These are phyloP conservation scores for Drosophila mojavensis DNA, from an alignment of 1,140 invertebrate genomes.

Conservation along the genomic window DNA sequence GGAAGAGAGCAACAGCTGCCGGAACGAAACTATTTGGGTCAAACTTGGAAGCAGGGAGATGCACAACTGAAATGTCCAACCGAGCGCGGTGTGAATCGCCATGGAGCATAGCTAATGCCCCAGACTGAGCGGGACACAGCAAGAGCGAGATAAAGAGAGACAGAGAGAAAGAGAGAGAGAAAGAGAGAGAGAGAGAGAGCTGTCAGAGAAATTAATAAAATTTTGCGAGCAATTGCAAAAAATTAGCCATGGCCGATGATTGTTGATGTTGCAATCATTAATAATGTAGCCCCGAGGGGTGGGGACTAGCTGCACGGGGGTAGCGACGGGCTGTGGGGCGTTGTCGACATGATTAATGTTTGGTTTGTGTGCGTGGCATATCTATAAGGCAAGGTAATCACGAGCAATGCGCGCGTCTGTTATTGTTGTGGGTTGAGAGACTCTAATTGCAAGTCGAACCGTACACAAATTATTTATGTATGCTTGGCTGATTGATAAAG, in stretches of 20 bases:
- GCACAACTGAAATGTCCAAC: constrained; percentile 32
- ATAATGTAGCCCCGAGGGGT: constrained; percentile 30
- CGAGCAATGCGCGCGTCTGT: constrained; percentile 25
- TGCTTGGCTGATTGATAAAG: constrained; percentile 1
- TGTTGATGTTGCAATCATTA: constrained; percentile 59
- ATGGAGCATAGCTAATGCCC: constrained; percentile 40
- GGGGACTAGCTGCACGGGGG: not conserved
- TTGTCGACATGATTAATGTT: constrained; percentile 51
- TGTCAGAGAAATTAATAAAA: constrained; percentile 41
- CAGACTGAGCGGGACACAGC: not conserved
- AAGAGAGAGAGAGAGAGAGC: not conserved
- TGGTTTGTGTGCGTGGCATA: constrained; percentile 57
- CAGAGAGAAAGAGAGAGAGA: not conserved
- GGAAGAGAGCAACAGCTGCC: constrained; percentile 46
- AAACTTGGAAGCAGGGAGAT: constrained; percentile 35
- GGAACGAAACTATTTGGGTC: constrained; percentile 36
- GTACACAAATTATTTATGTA: constrained; percentile 17
- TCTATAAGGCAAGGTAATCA: constrained; percentile 40
- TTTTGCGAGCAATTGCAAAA: constrained; percentile 60
- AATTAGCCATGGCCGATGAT: constrained; percentile 60
- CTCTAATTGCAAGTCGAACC: constrained; percentile 6
- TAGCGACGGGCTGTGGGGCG: not conserved
- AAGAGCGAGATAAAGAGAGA: too few relatives aligned
- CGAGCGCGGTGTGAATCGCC: constrained; percentile 40
- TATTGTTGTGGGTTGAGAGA: not conserved